Conservation (phyloP, 1,140 invertebrate species). For the Pogonognathellus flavescens region DNA sequence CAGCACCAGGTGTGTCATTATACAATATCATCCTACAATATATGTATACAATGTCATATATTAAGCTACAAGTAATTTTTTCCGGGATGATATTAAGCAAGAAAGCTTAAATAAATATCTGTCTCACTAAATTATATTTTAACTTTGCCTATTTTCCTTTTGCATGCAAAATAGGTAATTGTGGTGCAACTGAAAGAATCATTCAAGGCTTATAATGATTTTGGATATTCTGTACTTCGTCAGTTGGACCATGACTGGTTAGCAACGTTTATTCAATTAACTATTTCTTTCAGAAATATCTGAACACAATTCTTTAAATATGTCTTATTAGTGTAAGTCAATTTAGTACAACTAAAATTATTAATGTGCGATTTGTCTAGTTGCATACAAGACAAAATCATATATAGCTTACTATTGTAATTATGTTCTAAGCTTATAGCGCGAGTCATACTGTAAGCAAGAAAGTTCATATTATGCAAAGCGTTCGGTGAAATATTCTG, state of each 20-base stretch:
- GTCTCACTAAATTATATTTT: neutral
- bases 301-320: no score
- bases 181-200: constrained; percentile 60
- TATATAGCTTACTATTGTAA: no score
- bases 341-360: no score
- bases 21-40: neutral
- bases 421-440: no score
- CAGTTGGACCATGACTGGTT: constrained; percentile 60
- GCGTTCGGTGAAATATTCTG: neutral
- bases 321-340: no score
- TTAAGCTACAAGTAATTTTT: neutral
- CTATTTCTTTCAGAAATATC: no score
- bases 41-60: neutral
- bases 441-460: no score
- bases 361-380: no score
- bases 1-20: constrained; percentile 55
- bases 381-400: no score
- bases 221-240: constrained; percentile 58
- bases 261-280: neutral
- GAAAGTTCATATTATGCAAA: no score
- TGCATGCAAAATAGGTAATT: constrained; percentile 54
- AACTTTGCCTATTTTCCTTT: neutral
- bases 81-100: neutral
- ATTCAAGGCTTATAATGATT: constrained; percentile 57
- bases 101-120: neutral